Conservation (phyloP, 2,113 vertebrate species). For the Gasterosteus aculeatus region DNA sequence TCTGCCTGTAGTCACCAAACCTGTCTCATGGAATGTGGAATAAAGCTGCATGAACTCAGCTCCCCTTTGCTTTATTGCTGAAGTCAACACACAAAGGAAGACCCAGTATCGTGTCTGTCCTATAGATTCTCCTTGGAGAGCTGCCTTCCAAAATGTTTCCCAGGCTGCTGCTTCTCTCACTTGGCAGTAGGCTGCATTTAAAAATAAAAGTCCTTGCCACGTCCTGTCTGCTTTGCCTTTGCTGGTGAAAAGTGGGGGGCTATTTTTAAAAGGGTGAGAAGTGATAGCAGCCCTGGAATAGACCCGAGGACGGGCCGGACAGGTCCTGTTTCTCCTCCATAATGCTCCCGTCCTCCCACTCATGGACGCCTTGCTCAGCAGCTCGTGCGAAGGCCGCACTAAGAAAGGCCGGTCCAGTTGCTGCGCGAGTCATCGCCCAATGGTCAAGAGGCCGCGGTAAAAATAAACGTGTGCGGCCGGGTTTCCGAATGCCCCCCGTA, state of each 20-base stretch:
- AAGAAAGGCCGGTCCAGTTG: constrained; percentile 51
- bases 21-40: constrained; percentile 59
- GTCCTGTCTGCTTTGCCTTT: constrained; percentile 72
- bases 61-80: constrained; percentile 23
- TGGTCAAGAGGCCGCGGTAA: constrained; percentile 54
- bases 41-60: constrained; percentile 72
- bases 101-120: constrained; percentile 9
- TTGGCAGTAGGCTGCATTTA: constrained; percentile 57
- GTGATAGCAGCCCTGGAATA: constrained; percentile 73
- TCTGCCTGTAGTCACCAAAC: constrained; percentile 34
- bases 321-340: constrained; percentile 71
- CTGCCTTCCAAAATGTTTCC: constrained; percentile 10
- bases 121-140: background rate
- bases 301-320: constrained; percentile 55
- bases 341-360: constrained; percentile 46
- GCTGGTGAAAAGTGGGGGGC: constrained; percentile 66
- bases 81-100: background rate
- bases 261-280: constrained; percentile 80
- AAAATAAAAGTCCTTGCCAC: constrained; percentile 72
- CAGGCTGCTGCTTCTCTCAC: constrained; percentile 44
- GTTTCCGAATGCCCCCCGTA: constrained; percentile 51
- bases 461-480: constrained; percentile 57
- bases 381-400: constrained; percentile 41
- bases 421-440: constrained; percentile 31
- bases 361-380: constrained; percentile 69